Conservation (phyloP, 2,797 vertebrate genomes). For the Rhinichthys osculus region DNA sequence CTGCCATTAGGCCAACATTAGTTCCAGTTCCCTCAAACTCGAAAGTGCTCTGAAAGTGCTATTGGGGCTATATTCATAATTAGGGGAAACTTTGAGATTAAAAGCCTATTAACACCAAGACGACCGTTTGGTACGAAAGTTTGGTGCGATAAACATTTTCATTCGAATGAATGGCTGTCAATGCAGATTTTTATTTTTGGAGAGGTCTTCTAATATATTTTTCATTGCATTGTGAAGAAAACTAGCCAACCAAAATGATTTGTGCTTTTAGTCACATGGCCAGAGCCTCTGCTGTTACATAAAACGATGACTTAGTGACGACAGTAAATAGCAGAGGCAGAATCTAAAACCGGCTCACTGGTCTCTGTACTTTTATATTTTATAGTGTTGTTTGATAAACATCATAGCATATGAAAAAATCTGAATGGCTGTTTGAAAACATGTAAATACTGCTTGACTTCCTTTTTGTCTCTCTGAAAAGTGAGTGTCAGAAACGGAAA, state of each 20-base stretch:
- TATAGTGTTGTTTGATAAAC: background rate
- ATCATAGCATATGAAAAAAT: background rate
- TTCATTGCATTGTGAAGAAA: background rate
- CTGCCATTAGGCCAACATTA: constrained; percentile 37
- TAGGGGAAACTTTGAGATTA: background rate
- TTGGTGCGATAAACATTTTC: background rate
- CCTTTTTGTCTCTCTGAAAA: background rate
- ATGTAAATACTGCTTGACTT: background rate
- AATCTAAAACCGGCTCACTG: background rate
- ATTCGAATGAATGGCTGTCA: background rate
- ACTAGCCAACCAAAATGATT: background rate
- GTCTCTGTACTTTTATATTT: background rate
- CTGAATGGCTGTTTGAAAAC: background rate
- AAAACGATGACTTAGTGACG: background rate
- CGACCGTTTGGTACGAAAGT: background rate
- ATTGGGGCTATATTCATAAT: constrained; percentile 16
- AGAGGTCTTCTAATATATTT: background rate
- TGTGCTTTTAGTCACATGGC: background rate
- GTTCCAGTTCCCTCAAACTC: constrained; percentile 31
- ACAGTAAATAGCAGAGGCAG: background rate
- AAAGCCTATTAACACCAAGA: constrained; percentile 3
- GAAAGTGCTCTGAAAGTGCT: constrained; percentile 44
- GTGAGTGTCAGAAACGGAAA: background rate
- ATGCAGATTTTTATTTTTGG: background rate
- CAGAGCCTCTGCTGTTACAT: background rate